Percentiles rank a stretch among this genome's conserved stretches.
These are phyloP conservation scores for Passer domesticus DNA, from an alignment of 2,113 vertebrate genomes.

Conservation along the genomic window DNA sequence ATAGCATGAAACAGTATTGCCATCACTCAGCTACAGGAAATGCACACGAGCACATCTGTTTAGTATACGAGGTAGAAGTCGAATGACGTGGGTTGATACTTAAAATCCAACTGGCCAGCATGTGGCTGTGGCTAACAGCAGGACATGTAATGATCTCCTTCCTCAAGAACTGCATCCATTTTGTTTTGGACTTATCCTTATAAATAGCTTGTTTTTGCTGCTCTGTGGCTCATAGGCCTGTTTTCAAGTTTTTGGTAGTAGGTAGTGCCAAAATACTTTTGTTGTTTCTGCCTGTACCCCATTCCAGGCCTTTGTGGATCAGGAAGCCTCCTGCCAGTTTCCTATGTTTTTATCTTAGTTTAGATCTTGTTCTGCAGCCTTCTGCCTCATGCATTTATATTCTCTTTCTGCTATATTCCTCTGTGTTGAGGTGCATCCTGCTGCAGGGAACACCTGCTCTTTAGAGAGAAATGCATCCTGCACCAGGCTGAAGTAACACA, in stretches of 20 bases:
- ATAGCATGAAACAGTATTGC: background rate
- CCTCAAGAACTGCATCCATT: background rate
- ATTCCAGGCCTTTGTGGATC: background rate
- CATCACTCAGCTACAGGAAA: background rate
- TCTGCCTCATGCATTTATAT: background rate
- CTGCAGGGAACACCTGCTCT: fast-evolving
- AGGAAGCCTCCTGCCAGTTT: background rate
- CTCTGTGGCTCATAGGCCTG: background rate
- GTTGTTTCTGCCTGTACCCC: background rate
- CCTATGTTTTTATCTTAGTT: background rate
- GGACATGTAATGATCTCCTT: background rate
- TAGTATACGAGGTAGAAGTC: background rate
- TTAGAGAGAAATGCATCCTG: background rate
- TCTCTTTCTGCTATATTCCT: background rate
- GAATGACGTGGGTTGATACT: background rate
- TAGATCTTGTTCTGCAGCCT: background rate
- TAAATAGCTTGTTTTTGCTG: background rate
- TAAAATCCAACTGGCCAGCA: background rate
- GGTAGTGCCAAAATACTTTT: background rate
- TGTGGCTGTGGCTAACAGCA: background rate
- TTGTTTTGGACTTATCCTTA: background rate
- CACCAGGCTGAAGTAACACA: background rate
- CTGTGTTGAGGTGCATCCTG: fast-evolving
- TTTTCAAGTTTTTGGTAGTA: background rate
- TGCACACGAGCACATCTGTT: background rate